These are phyloP conservation scores for Cairina moschata DNA, from an alignment of 2,113 vertebrate genomes.

Conservation along the genomic window DNA sequence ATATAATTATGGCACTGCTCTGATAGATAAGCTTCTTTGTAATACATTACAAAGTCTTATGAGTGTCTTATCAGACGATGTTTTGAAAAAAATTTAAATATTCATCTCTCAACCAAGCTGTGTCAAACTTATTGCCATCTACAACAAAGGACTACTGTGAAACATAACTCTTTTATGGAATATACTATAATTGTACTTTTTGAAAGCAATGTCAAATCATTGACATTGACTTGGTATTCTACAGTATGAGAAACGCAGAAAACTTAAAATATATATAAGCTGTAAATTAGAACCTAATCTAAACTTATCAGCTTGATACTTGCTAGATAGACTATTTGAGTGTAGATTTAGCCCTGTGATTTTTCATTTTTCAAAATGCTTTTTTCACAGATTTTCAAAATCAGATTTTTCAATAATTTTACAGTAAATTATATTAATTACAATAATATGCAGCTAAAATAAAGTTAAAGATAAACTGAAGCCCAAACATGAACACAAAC, in stretches of 20 bases:
- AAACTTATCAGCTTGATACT: constrained; percentile 7
- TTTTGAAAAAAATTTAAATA: neutral
- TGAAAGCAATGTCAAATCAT: constrained; percentile 56
- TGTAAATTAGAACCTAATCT: constrained; percentile 40
- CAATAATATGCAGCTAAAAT: neutral
- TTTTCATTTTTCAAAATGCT: neutral
- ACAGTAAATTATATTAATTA: neutral
- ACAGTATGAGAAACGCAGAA: neutral
- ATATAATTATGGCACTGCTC: neutral
- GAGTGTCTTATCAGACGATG: fast-evolving
- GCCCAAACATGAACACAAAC: neutral
- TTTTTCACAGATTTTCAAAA: neutral
- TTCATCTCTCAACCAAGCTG: neutral
- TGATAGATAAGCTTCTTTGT: neutral
- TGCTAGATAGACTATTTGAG: constrained; percentile 19
- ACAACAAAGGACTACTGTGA: constrained; percentile 45
- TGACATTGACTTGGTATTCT: constrained; percentile 34
- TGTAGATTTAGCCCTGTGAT: neutral
- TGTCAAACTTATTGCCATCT: neutral
- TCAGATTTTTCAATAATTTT: neutral
- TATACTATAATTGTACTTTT: constrained; percentile 29
- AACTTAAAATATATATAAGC: constrained; percentile 13
- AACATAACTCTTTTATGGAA: neutral
- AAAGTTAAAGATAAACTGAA: neutral
- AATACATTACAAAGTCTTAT: neutral